phyloP scores from a whole-genome alignment of 2,888 invertebrate genomes.

The Spilosoma lubricipeda region DNA sequence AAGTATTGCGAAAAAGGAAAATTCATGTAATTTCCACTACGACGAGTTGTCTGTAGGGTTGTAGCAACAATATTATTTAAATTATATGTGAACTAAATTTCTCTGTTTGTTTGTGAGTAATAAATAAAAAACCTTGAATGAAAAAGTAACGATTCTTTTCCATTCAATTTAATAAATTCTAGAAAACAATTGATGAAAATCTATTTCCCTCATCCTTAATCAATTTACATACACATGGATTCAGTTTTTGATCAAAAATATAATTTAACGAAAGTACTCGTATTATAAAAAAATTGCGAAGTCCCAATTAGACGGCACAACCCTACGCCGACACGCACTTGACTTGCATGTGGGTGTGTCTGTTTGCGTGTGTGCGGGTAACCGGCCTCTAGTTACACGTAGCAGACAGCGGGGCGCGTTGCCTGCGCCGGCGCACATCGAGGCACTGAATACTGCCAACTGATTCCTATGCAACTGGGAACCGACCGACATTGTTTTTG shows the following conservation, averaged over 20 bases:
- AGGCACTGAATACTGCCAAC: slow-evolving; percentile 45
- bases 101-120: background rate
- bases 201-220: background rate
- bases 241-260: background rate
- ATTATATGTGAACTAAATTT: too few species aligned
- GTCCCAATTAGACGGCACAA: slow-evolving; percentile 21
- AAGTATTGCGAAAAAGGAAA: slow-evolving; percentile 63
- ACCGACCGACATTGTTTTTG: slow-evolving; percentile 11
- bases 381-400: slow-evolving; percentile 45
- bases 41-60: slow-evolving; percentile 40
- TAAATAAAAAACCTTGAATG: background rate
- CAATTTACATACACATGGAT: background rate
- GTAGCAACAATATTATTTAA: background rate
- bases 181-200: background rate
- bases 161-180: too few species aligned
- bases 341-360: slow-evolving; percentile 38
- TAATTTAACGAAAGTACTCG: background rate
- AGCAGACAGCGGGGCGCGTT: slow-evolving; percentile 68
- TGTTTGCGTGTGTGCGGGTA: slow-evolving; percentile 36
- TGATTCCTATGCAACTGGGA: slow-evolving; percentile 32
- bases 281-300: background rate
- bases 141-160: background rate
- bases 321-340: slow-evolving; percentile 42
- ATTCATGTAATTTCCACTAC: slow-evolving; percentile 60
- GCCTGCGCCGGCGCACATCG: slow-evolving; percentile 37